phyloP scores from a whole-genome alignment of 2,888 invertebrate genomes.

The Brachyopa scutellaris region DNA sequence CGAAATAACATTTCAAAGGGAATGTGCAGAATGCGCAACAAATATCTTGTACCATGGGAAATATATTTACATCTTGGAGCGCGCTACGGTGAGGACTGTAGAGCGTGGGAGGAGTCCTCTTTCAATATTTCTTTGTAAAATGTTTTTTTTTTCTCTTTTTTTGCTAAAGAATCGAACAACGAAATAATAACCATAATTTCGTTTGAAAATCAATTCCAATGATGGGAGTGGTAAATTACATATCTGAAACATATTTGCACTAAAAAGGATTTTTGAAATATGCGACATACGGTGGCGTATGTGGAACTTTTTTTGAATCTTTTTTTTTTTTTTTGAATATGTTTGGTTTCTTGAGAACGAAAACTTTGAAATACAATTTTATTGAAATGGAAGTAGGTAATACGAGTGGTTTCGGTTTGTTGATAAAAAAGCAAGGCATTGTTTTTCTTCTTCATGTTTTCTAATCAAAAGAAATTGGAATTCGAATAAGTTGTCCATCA shows the following conservation, averaged over 20 bases:
- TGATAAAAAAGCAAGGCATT: no score
- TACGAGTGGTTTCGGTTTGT: no score
- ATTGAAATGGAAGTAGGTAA: no score
- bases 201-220: slow-evolving; percentile 37
- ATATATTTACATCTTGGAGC: background rate
- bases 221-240: background rate
- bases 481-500: no score
- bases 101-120: background rate
- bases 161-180: slow-evolving; percentile 15
- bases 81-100: background rate
- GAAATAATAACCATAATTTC: slow-evolving; percentile 35
- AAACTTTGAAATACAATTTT: no score
- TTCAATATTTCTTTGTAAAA: slow-evolving; percentile 3
- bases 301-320: background rate
- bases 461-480: no score
- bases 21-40: slow-evolving; percentile 38
- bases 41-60: slow-evolving; percentile 12
- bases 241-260: slow-evolving; percentile 23
- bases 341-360: no score
- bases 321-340: background rate
- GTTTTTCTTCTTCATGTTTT: no score
- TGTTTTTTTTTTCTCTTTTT: no score
- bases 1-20: background rate
- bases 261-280: slow-evolving; percentile 13
- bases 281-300: slow-evolving; percentile 5